Conservation (phyloP, 1,140 invertebrate species). For the Drosophila lowei region DNA sequence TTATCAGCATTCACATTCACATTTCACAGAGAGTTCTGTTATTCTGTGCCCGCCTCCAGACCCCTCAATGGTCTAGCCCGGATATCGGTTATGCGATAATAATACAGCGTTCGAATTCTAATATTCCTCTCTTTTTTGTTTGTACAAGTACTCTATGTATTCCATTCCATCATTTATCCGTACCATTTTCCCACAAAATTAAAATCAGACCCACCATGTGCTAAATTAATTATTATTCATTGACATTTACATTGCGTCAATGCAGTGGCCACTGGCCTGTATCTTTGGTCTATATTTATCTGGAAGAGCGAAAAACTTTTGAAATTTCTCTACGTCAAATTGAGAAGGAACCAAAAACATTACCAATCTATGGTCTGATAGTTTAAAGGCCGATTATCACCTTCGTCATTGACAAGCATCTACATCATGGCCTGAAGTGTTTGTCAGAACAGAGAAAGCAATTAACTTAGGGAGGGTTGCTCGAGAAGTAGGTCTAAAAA, state of each 20-base stretch:
- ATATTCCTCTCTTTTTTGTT: constrained; percentile 6
- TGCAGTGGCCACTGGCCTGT: not conserved
- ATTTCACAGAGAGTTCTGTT: constrained; percentile 32
- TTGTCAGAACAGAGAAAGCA: constrained; percentile 27
- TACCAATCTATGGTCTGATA: constrained; percentile 6
- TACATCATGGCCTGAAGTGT: constrained; percentile 7
- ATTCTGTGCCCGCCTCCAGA: constrained; percentile 1
- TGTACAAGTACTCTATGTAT: constrained; percentile 7
- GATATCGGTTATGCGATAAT: constrained; percentile 25
- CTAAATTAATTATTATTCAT: constrained; percentile 29
- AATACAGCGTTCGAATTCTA: constrained; percentile 12
- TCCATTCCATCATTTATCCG: constrained; percentile 27
- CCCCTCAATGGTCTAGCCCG: constrained; percentile 13
- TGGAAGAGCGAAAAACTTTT: not conserved
- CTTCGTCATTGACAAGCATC: constrained; percentile 10
- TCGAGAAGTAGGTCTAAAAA: too few relatives aligned
- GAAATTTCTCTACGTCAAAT: constrained; percentile 3
- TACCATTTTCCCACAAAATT: constrained; percentile 25
- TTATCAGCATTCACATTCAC: constrained; percentile 40
- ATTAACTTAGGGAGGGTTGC: constrained; percentile 10
- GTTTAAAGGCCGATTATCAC: constrained; percentile 22
- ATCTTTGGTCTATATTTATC: constrained; percentile 15
- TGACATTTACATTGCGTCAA: constrained; percentile 42
- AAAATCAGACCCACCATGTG: constrained; percentile 25
- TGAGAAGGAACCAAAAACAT: not conserved